Evolutionary conservation across 2,888 invertebrate species (phyloP).

Genomic region (Synanthedon formicaeformis): DNA sequence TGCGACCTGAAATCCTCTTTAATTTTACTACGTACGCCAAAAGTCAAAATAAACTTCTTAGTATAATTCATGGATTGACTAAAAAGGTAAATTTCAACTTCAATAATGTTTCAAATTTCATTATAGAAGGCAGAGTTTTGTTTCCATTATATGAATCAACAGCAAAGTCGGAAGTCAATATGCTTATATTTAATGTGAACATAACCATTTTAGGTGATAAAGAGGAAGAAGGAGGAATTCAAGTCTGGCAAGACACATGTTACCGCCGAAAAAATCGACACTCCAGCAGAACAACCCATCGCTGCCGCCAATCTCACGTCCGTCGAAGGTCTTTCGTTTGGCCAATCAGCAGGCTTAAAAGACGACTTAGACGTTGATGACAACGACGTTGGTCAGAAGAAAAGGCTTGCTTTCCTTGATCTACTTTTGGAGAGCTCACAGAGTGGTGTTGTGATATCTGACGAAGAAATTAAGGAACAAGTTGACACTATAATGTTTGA

Average conservation of each 20-base stretch:
- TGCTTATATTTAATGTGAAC: no score
- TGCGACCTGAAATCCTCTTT: conserved; percentile 82
- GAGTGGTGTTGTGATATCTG: conserved; percentile 77
- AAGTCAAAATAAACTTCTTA: conserved; percentile 79
- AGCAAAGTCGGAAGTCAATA: no score
- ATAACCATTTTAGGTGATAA: conserved; percentile 62
- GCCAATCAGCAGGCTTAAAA: conserved; percentile 78
- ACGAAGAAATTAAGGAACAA: conserved; percentile 85
- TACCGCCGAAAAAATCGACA: conserved; percentile 21
- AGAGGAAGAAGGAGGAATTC: conserved; percentile 81
- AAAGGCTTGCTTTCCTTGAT: conserved; percentile 89
- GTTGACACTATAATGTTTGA: conserved; percentile 90
- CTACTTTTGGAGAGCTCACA: conserved; percentile 83
- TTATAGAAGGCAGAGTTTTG: no score
- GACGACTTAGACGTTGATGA: conserved; percentile 87
- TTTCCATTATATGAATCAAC: no score
- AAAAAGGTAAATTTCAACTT: conserved; percentile 70
- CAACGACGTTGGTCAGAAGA: conserved; percentile 83
- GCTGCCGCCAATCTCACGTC: conserved; percentile 36
- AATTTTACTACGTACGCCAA: conserved; percentile 81
- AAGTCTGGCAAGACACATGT: conserved; percentile 67
- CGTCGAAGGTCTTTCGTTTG: conserved; percentile 78
- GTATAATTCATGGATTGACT: conserved; percentile 83
- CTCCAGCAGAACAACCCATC: conserved; percentile 20
- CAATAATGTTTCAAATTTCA: background rate